These are phyloP conservation scores for Pelochelys cantorii DNA, from an alignment of 2,797 vertebrate genomes.

Conservation along the genomic window DNA sequence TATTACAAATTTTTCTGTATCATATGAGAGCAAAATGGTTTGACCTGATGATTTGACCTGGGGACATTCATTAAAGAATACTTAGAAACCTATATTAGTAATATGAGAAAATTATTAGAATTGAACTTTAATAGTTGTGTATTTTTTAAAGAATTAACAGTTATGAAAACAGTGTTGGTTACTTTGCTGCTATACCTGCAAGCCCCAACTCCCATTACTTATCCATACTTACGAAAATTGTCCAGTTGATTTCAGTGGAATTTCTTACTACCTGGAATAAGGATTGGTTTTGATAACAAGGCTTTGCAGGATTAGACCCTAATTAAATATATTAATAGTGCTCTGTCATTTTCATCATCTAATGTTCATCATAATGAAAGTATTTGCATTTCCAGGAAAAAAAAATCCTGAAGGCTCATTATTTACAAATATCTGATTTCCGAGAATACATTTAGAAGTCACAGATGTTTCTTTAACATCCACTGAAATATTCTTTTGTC, in stretches of 20 bases:
- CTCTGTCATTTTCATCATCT: neutral
- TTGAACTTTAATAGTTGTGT: neutral
- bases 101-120: neutral
- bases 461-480: neutral
- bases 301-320: neutral
- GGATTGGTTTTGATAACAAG: neutral
- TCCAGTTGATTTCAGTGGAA: slow-evolving; percentile 41
- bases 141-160: slow-evolving; percentile 27
- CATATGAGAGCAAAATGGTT: neutral
- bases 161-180: neutral
- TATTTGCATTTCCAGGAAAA: rapidly evolving
- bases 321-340: neutral
- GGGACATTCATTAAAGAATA: neutral
- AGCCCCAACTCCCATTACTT: neutral
- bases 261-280: neutral
- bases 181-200: neutral
- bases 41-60: neutral
- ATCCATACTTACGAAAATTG: neutral
- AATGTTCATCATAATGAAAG: neutral
- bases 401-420: rapidly evolving
- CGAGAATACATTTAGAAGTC: neutral
- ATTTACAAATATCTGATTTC: neutral
- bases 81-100: neutral
- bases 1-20: neutral
- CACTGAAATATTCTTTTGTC: neutral